These are phyloP conservation scores for Pangasius sanitwongsei DNA, from an alignment of 2,797 vertebrate genomes.

Conservation along the genomic window DNA sequence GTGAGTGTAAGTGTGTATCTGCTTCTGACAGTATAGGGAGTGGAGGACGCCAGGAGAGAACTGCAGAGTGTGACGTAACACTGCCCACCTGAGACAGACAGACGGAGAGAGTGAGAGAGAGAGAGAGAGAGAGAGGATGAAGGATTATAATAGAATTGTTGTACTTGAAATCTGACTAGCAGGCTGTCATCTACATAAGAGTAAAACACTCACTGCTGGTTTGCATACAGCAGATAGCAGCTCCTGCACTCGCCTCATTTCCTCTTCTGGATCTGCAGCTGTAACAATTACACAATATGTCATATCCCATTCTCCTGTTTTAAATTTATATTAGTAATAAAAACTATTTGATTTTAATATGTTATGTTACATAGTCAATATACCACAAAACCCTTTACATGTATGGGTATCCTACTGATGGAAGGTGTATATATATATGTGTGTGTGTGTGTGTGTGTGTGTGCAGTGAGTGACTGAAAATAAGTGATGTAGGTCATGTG, in stretches of 20 bases:
- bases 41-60: constrained; percentile 77
- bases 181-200: not conserved
- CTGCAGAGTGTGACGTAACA: constrained; percentile 69
- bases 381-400: not conserved
- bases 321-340: not conserved
- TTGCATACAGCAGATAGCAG: constrained; percentile 71
- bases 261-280: constrained; percentile 73
- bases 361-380: not conserved
- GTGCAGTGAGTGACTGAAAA: not conserved
- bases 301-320: not conserved
- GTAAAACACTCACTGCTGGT: constrained; percentile 72
- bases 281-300: constrained; percentile 43
- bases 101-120: not conserved
- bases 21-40: constrained; percentile 53
- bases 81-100: constrained; percentile 73
- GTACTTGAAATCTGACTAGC: not conserved
- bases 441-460: not conserved
- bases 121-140: not conserved
- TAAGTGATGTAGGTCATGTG: not conserved
- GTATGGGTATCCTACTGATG: not conserved
- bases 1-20: constrained; percentile 66
- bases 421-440: not conserved
- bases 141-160: not conserved
- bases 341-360: too few relatives aligned
- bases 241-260: constrained; percentile 71